Percentiles rank a stretch among this genome's conserved stretches.
phyloP scores from a whole-genome alignment of 1,140 invertebrate genomes.

The Leptinotarsa texana region DNA sequence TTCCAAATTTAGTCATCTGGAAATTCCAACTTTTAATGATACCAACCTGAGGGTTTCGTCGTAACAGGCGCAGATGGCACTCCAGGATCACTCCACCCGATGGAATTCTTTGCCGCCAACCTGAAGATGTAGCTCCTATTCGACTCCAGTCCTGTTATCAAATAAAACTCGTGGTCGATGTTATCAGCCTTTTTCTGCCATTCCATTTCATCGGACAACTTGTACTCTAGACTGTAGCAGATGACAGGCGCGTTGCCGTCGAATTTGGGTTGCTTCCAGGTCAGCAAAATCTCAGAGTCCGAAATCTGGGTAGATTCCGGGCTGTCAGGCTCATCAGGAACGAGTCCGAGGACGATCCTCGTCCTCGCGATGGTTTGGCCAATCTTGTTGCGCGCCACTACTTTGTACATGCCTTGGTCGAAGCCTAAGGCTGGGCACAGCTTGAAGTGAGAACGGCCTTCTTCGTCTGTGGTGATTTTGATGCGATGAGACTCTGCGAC shows the following conservation, averaged over 20 bases:
- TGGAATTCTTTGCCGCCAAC: constrained; percentile 84
- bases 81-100: constrained; percentile 89
- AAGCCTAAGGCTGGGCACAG: constrained; percentile 76
- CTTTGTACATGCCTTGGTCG: constrained; percentile 93
- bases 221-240: constrained; percentile 84
- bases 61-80: constrained; percentile 72
- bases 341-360: constrained; percentile 71
- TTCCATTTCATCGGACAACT: constrained; percentile 72
- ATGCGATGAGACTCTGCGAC: constrained; percentile 78
- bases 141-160: constrained; percentile 77
- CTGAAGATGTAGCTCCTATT: constrained; percentile 86
- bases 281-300: constrained; percentile 82
- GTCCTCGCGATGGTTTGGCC: constrained; percentile 77
- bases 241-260: constrained; percentile 78
- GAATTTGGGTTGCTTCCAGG: constrained; percentile 78
- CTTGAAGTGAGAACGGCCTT: constrained; percentile 77
- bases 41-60: constrained; percentile 65
- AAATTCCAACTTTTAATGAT: neutral
- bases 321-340: constrained; percentile 82
- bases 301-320: constrained; percentile 83
- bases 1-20: too few species aligned
- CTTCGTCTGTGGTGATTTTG: constrained; percentile 73
- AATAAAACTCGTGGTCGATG: constrained; percentile 92
- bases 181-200: constrained; percentile 88
- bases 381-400: constrained; percentile 86